Percentiles rank a stretch among this genome's conserved stretches.
These are phyloP conservation scores for Myotis pilosus DNA, from an alignment of 2,797 vertebrate genomes.

Conservation along the genomic window DNA sequence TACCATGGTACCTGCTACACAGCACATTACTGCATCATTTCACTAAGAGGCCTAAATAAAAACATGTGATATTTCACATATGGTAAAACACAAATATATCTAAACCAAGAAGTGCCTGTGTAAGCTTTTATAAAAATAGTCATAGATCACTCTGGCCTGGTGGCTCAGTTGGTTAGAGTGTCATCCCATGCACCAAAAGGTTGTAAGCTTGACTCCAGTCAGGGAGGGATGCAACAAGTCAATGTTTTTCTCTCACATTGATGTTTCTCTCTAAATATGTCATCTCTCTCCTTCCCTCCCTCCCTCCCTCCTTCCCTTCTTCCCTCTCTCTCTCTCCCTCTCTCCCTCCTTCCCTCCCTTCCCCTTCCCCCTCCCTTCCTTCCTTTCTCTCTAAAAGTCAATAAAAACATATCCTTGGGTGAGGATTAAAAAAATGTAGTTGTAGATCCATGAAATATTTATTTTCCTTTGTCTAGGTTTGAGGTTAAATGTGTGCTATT, in stretches of 20 bases:
- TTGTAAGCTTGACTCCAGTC: not conserved
- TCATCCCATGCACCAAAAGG: not conserved
- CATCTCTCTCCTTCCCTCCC: too few species aligned
- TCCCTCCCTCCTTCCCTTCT: too few species aligned
- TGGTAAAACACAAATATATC: not conserved
- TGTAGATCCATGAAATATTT: conserved; percentile 67
- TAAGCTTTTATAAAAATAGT: not conserved
- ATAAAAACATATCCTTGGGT: not conserved
- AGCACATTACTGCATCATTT: not conserved
- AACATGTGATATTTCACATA: not conserved
- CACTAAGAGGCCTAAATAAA: not conserved
- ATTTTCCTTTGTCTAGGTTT: conserved; percentile 70
- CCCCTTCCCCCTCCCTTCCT: not conserved
- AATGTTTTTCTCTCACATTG: not conserved
- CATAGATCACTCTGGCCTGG: not conserved
- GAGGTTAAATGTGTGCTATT: conserved; percentile 61
- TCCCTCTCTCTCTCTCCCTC: too few species aligned
- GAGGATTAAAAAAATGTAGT: not conserved
- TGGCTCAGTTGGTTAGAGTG: not conserved
- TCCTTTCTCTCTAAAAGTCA: not conserved
- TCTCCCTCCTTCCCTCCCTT: too few species aligned
- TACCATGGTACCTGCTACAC: not conserved
- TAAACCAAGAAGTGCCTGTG: not conserved
- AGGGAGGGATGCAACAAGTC: not conserved
- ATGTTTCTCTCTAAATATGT: not conserved